These are phyloP conservation scores for Ctenomys sociabilis DNA, from an alignment of 2,113 vertebrate species.

Conservation along the genomic window DNA sequence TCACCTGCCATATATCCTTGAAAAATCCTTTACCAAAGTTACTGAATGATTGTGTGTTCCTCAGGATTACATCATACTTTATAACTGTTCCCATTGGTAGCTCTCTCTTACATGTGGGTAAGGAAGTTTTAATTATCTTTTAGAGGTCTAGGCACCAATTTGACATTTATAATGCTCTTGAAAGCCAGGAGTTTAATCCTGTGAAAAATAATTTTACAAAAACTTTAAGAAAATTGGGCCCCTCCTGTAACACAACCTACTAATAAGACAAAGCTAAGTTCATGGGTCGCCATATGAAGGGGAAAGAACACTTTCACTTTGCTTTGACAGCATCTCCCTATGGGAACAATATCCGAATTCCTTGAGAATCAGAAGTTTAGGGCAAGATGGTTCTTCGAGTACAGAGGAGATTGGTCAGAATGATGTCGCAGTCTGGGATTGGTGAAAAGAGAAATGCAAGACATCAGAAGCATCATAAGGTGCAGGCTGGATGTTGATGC, in stretches of 20 bases:
- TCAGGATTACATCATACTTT: neutral
- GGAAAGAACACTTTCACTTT: neutral
- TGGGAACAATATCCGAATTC: neutral
- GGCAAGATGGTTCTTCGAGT: neutral
- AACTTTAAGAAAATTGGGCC: neutral
- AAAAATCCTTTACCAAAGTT: neutral
- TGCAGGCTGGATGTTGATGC: no score
- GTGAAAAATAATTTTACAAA: neutral
- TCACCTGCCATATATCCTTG: neutral
- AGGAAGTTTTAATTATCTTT: constrained; percentile 12
- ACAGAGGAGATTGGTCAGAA: neutral
- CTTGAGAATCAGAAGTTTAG: neutral
- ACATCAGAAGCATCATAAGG: neutral
- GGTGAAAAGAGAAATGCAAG: neutral
- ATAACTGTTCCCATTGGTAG: neutral
- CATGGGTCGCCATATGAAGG: neutral
- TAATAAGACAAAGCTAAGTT: neutral
- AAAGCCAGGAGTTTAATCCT: neutral
- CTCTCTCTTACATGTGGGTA: neutral
- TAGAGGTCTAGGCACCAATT: constrained; percentile 16
- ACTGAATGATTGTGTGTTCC: neutral
- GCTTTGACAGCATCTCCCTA: neutral
- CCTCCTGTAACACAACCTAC: neutral
- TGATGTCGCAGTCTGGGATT: neutral
- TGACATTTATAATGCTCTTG: neutral